These are phyloP conservation scores for Apodemus agrarius DNA, from an alignment of 2,797 vertebrate species.

Conservation along the genomic window DNA sequence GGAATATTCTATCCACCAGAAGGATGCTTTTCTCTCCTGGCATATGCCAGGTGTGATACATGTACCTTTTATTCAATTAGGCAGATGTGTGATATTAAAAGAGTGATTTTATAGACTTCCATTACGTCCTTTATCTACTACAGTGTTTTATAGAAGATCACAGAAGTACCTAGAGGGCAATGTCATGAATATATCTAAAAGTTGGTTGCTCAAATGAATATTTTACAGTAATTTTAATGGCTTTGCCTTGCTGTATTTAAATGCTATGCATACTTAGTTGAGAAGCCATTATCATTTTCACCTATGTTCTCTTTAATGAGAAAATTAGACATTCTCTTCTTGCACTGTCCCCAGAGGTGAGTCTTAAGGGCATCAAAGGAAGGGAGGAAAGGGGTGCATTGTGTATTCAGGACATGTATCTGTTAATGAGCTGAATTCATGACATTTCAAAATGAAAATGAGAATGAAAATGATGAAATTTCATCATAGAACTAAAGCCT, in stretches of 20 bases:
- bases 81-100: constrained; percentile 31
- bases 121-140: constrained; percentile 53
- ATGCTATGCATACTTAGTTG: constrained; percentile 48
- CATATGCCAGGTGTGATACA: constrained; percentile 7
- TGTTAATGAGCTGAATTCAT: constrained; percentile 55
- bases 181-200: constrained; percentile 69
- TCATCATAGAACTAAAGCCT: not conserved
- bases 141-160: constrained; percentile 62
- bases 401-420: constrained; percentile 24
- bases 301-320: constrained; percentile 58
- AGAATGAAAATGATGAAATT: constrained; percentile 53
- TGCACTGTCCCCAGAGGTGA: constrained; percentile 56
- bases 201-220: constrained; percentile 64
- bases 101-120: constrained; percentile 59
- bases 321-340: constrained; percentile 67
- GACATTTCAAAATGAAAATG: constrained; percentile 71
- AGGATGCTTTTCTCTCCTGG: not conserved
- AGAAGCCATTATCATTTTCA: constrained; percentile 69
- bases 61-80: constrained; percentile 55
- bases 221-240: constrained; percentile 67
- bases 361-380: constrained; percentile 10
- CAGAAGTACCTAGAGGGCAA: constrained; percentile 58
- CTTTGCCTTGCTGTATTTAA: constrained; percentile 66
- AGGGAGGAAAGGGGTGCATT: constrained; percentile 23
- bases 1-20: not conserved